A percentile compares a stretch with the other conserved stretches of the same genome.
Evolutionary conservation across 2,888 invertebrate genomes (phyloP).

Genomic region (Drosophila mayaguana): DNA sequence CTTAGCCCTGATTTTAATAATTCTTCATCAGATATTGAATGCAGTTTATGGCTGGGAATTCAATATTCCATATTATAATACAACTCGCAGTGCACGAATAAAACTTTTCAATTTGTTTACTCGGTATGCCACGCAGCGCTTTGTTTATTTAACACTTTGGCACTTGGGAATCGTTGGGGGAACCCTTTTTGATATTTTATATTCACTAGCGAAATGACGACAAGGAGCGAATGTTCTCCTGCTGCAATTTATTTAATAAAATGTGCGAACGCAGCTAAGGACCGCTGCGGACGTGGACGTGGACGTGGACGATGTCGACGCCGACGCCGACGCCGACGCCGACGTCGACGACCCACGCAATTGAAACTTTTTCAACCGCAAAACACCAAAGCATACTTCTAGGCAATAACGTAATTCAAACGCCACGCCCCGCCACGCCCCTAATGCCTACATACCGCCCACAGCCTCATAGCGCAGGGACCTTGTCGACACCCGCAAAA

Average conservation of each 20-base stretch:
- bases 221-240: slow-evolving; percentile 52
- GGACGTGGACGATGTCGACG: neutral
- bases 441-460: neutral
- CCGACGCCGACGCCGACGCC: slow-evolving; percentile 9
- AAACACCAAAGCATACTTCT: slow-evolving; percentile 79
- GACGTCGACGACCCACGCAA: slow-evolving; percentile 66
- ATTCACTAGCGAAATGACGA: slow-evolving; percentile 59
- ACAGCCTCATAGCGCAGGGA: slow-evolving; percentile 37
- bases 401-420: slow-evolving; percentile 80
- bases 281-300: slow-evolving; percentile 3
- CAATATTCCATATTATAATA: slow-evolving; percentile 22
- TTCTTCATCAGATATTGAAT: neutral
- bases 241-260: slow-evolving; percentile 78
- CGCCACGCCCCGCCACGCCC: slow-evolving; percentile 5
- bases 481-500: slow-evolving; percentile 67
- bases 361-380: slow-evolving; percentile 79
- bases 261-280: slow-evolving; percentile 52
- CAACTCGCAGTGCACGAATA: slow-evolving; percentile 29
- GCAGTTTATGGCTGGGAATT: neutral
- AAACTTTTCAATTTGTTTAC: slow-evolving; percentile 56
- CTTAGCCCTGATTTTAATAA: neutral
- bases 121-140: slow-evolving; percentile 24
- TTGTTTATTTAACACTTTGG: slow-evolving; percentile 40
- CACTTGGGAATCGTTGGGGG: slow-evolving; percentile 25
- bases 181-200: slow-evolving; percentile 34